Conservation (phyloP, 2,888 invertebrate genomes). For the Trissoscelio sp. region DNA sequence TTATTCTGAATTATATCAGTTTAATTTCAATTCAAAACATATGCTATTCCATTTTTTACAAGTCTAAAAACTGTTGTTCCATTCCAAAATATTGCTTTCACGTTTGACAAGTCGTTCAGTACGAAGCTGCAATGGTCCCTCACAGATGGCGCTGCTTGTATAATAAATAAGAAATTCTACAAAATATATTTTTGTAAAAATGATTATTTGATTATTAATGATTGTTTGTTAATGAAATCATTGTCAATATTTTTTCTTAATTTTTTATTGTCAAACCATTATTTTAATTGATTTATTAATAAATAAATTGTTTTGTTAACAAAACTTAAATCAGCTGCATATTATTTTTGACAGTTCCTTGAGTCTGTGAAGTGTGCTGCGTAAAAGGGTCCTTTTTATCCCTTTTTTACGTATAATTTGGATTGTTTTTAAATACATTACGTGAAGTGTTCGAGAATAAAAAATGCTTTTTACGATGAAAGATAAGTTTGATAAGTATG, state of each 20-base stretch:
- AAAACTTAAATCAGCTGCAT: neutral
- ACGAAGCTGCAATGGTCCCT: neutral
- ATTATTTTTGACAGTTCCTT: neutral
- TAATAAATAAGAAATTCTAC: no score
- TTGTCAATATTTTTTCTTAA: neutral
- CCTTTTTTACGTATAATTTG: neutral
- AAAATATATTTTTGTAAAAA: no score
- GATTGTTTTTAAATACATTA: neutral
- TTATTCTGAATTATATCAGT: no score
- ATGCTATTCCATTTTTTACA: slow-evolving; percentile 15
- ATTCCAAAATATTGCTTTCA: slow-evolving; percentile 26
- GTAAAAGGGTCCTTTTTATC: neutral
- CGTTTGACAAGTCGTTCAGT: neutral
- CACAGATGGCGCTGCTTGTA: neutral
- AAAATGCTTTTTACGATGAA: neutral
- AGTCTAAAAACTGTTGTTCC: slow-evolving; percentile 15
- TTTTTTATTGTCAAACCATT: neutral
- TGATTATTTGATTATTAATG: no score
- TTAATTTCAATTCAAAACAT: slow-evolving; percentile 13
- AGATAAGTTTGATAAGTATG: neutral
- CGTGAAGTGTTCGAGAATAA: neutral
- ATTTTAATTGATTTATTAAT: neutral
- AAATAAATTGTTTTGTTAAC: neutral
- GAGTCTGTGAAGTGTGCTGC: neutral
- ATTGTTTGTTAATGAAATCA: neutral